Evolutionary conservation across 2,113 vertebrate genomes (phyloP).

Genomic region (Salminus brasiliensis): DNA sequence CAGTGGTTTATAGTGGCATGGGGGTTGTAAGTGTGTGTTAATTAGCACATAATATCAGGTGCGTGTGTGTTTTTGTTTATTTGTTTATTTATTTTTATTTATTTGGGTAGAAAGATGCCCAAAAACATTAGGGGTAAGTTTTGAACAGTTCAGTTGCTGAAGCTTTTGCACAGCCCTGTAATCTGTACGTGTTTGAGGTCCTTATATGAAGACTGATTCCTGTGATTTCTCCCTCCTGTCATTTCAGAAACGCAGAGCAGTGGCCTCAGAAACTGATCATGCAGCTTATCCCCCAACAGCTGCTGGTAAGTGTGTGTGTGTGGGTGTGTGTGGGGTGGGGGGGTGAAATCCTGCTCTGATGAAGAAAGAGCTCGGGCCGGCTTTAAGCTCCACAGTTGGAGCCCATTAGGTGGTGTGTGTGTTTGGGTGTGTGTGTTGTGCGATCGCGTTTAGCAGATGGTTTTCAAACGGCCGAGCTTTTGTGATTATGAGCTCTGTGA

Average conservation of each 20-base stretch:
- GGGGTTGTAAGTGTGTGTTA: too few species aligned
- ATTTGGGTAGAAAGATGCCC: too few species aligned
- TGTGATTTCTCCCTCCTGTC: not conserved
- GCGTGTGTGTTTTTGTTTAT: too few species aligned
- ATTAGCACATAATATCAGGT: too few species aligned
- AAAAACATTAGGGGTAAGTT: too few species aligned
- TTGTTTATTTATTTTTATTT: too few species aligned
- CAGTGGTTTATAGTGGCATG: too few species aligned
- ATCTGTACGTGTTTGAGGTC: too few species aligned
- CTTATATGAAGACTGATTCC: too few species aligned
- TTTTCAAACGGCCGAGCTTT: not conserved
- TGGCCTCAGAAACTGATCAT: constrained; percentile 95
- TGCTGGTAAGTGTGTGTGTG: constrained; percentile 81
- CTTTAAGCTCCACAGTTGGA: not conserved
- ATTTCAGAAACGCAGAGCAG: constrained; percentile 87
- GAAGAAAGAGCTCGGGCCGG: not conserved
- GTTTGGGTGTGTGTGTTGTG: not conserved
- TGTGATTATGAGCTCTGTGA: not conserved
- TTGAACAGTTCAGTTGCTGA: too few species aligned
- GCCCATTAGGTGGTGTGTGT: not conserved
- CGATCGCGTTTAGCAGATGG: not conserved
- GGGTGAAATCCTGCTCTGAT: not conserved
- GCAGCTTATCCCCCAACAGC: constrained; percentile 92
- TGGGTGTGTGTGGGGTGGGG: too few species aligned
- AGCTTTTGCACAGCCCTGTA: too few species aligned